Conservation (phyloP, 2,113 vertebrate species). For the Pipa parva region DNA sequence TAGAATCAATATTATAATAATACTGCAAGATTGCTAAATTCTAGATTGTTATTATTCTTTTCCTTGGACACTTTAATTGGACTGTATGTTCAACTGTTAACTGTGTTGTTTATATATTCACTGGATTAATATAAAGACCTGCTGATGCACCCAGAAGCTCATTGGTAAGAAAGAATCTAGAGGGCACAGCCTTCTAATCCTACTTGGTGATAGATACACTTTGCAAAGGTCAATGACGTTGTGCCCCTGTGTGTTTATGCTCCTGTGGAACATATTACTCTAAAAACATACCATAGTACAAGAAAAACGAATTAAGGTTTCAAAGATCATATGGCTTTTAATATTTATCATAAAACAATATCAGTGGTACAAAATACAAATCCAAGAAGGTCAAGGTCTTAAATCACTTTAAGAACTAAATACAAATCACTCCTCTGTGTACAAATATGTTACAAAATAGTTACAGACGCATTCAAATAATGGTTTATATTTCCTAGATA, state of each 20-base stretch:
- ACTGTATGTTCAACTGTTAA: slow-evolving; percentile 1
- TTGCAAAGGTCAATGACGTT: slow-evolving; percentile 22
- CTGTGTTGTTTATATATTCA: background rate
- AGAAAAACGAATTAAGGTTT: slow-evolving; percentile 24
- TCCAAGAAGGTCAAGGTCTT: no score
- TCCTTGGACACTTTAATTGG: background rate
- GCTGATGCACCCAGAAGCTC: slow-evolving; percentile 3
- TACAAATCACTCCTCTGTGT: no score
- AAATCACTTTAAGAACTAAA: no score
- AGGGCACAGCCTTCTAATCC: slow-evolving; percentile 14
- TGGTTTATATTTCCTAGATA: no score
- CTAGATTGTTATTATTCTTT: background rate
- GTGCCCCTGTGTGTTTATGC: slow-evolving; percentile 3
- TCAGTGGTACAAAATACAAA: background rate
- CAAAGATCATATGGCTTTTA: background rate
- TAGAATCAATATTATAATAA: background rate
- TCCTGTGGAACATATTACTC: slow-evolving; percentile 15
- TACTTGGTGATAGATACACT: slow-evolving; percentile 31
- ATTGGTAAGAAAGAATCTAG: background rate
- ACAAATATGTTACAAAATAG: no score
- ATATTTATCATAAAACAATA: background rate
- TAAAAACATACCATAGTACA: slow-evolving; percentile 10
- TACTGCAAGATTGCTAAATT: background rate
- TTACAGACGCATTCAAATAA: no score
- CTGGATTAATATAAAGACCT: slow-evolving; percentile 4